Evolutionary conservation across 2,113 vertebrate species (phyloP).

Genomic region (Odontophorus gujanensis): DNA sequence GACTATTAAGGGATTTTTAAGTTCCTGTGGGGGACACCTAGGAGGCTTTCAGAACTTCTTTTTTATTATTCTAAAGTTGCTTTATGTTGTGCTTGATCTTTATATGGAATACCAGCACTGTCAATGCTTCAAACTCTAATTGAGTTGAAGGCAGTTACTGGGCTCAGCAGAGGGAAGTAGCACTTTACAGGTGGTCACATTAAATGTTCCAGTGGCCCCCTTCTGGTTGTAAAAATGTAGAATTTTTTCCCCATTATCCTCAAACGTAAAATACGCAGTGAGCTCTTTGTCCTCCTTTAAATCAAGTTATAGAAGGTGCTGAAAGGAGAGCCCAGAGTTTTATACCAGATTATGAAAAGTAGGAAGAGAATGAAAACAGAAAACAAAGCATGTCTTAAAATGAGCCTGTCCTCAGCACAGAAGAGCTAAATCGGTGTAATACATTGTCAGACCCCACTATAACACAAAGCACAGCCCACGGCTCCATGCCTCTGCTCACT

Average conservation of each 20-base stretch:
- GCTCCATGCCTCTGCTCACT: not conserved
- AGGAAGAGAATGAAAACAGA: slow-evolving; percentile 22
- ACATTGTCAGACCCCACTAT: not conserved
- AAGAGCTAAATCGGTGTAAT: not conserved
- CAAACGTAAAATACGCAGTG: not conserved
- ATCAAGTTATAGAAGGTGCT: slow-evolving; percentile 36
- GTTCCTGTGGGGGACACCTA: slow-evolving; percentile 26
- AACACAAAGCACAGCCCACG: not conserved
- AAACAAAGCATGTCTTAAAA: slow-evolving; percentile 52
- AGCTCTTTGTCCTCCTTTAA: slow-evolving; percentile 53
- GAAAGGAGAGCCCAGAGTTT: slow-evolving; percentile 40
- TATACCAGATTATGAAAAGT: not conserved
- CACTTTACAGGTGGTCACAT: slow-evolving; percentile 51
- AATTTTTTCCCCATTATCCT: slow-evolving; percentile 40
- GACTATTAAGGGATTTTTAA: slow-evolving; percentile 43
- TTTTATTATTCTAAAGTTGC: slow-evolving; percentile 42
- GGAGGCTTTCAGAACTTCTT: slow-evolving; percentile 44
- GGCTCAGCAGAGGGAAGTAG: slow-evolving; percentile 15
- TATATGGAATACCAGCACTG: slow-evolving; percentile 8
- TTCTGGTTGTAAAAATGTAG: slow-evolving; percentile 58
- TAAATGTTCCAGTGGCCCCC: slow-evolving; percentile 56
- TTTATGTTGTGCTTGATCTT: slow-evolving; percentile 48
- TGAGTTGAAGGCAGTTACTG: slow-evolving; percentile 21
- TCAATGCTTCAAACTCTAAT: slow-evolving; percentile 52
- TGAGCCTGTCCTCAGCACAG: not conserved